Conservation (phyloP, 2,113 vertebrate species). For the Phylloscopus trochiloides region DNA sequence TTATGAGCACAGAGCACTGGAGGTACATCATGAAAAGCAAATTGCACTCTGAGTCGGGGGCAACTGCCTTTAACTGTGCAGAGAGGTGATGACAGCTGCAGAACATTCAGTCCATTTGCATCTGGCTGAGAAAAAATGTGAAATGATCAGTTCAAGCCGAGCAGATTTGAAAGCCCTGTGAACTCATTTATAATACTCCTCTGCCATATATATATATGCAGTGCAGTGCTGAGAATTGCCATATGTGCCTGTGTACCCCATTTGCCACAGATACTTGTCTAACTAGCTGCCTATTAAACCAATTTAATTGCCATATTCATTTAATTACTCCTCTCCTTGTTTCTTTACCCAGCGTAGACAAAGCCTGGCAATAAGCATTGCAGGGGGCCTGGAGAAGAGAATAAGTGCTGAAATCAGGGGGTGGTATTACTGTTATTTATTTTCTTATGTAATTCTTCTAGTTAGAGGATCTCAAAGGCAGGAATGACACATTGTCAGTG, state of each 20-base stretch:
- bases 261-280: constrained; percentile 6
- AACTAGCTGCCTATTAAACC: constrained; percentile 15
- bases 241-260: not conserved
- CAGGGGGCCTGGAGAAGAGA: constrained; percentile 17
- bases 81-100: constrained; percentile 53
- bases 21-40: constrained; percentile 37
- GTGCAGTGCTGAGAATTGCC: not conserved
- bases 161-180: not conserved
- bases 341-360: constrained; percentile 12
- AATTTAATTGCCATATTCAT: not conserved
- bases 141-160: not conserved
- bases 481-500: not conserved
- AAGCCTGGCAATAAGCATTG: constrained; percentile 26
- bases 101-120: constrained; percentile 23
- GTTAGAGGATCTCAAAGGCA: constrained; percentile 2
- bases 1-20: constrained; percentile 31
- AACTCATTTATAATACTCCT: constrained; percentile 1
- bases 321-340: constrained; percentile 28
- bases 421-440: constrained; percentile 52
- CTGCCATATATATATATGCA: not conserved
- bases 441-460: constrained; percentile 11
- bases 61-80: constrained; percentile 5
- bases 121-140: not conserved
- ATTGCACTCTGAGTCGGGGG: constrained; percentile 25
- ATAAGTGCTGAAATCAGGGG: constrained; percentile 60